Percentiles rank a stretch among this genome's conserved stretches.
Evolutionary conservation across 2,888 invertebrate species (phyloP).

Genomic region (Abrostola tripartita): DNA sequence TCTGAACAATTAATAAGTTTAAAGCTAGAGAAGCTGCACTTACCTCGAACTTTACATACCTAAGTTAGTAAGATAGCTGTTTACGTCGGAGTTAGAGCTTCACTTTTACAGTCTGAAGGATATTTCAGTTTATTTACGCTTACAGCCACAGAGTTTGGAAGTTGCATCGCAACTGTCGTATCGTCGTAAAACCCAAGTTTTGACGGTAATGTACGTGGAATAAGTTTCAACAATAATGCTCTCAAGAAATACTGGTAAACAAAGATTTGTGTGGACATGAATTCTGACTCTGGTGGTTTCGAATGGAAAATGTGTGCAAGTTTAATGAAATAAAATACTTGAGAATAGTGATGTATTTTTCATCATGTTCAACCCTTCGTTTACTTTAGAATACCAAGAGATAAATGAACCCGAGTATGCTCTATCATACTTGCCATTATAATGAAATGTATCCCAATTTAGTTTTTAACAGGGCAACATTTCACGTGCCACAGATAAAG

Average conservation of each 20-base stretch:
- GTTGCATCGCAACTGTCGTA: conserved; percentile 12
- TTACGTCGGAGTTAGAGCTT: neutral
- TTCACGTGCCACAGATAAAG: conserved; percentile 29
- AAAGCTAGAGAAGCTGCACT: neutral
- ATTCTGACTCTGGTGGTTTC: too few relatives aligned
- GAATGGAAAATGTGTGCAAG: too few relatives aligned
- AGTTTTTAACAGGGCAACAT: conserved; percentile 11
- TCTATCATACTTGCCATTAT: neutral
- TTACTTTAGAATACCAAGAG: too few relatives aligned
- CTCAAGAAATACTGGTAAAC: neutral
- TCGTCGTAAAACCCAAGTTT: conserved; percentile 30
- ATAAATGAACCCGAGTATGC: too few relatives aligned
- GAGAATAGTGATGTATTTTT: too few relatives aligned
- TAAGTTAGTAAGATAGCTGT: too few relatives aligned
- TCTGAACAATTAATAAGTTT: neutral
- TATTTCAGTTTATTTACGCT: conserved; percentile 13
- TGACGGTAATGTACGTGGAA: conserved; percentile 2
- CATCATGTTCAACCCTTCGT: too few relatives aligned
- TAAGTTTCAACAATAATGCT: neutral
- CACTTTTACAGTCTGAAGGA: neutral
- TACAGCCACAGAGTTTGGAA: conserved; percentile 1
- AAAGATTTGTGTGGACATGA: neutral
- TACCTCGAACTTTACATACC: too few relatives aligned
- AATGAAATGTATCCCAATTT: conserved; percentile 12
- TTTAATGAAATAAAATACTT: too few relatives aligned